Conservation (phyloP, 2,113 vertebrate species). For the Onychostoma macrolepis region DNA sequence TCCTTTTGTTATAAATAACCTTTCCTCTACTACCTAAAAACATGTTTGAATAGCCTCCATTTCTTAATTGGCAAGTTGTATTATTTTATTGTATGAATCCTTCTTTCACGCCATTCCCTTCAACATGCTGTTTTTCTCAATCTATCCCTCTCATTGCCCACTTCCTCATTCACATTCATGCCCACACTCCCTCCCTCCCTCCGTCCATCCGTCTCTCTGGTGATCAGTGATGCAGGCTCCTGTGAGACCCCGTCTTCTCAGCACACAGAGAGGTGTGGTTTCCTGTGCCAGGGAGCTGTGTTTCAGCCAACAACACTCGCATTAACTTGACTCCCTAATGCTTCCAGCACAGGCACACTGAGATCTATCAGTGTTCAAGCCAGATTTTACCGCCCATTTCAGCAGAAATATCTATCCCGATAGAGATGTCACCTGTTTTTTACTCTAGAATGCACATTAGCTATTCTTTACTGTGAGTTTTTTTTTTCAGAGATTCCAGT, state of each 20-base stretch:
- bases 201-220: neutral
- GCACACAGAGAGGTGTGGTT: slow-evolving; percentile 72
- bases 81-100: neutral
- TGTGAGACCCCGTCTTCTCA: slow-evolving; percentile 52
- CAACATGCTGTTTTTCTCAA: neutral
- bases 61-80: neutral
- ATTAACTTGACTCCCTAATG: slow-evolving; percentile 33
- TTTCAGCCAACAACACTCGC: slow-evolving; percentile 43
- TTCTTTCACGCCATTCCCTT: neutral
- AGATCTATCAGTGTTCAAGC: slow-evolving; percentile 11
- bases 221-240: slow-evolving; percentile 45
- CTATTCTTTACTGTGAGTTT: neutral
- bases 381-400: neutral
- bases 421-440: neutral
- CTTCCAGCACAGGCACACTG: slow-evolving; percentile 27
- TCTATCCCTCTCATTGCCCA: neutral
- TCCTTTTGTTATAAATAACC: no score
- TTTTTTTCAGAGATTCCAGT: neutral
- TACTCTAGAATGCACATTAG: neutral
- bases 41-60: neutral
- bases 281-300: slow-evolving; percentile 64
- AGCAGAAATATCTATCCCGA: neutral
- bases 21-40: neutral
- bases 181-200: slow-evolving; percentile 47
- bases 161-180: slow-evolving; percentile 37